phyloP scores from a whole-genome alignment of 2,797 vertebrate genomes.

The Acipenser transmontanus region DNA sequence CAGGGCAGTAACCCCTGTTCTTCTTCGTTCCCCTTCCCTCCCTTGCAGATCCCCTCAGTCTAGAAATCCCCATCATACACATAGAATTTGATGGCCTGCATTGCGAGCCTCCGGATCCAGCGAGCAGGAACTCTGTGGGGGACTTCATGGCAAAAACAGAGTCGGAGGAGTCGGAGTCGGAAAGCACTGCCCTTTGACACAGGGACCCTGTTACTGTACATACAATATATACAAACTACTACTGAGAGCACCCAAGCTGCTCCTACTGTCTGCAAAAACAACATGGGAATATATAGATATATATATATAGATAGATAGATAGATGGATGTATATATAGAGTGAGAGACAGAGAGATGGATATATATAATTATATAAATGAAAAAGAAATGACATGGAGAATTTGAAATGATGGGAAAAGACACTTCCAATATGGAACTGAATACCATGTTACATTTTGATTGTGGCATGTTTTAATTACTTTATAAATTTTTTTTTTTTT shows the following conservation, averaged over 20 bases:
- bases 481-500: conserved; percentile 41
- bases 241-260: conserved; percentile 39
- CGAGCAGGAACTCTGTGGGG: conserved; percentile 70
- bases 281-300: too few species aligned
- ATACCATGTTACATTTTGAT: conserved; percentile 1
- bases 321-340: too few species aligned
- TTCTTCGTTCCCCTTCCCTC: conserved; percentile 41
- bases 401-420: neutral
- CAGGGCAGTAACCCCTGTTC: neutral
- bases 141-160: conserved; percentile 60
- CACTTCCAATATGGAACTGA: neutral
- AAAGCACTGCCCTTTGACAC: conserved; percentile 93
- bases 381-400: neutral
- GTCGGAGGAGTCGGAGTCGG: conserved; percentile 77
- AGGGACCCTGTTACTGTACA: conserved; percentile 48
- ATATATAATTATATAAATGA: too few species aligned
- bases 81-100: conserved; percentile 80
- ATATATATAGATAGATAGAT: conserved; percentile 1
- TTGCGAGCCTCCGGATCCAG: conserved; percentile 75
- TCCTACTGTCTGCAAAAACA: conserved; percentile 45
- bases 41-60: conserved; percentile 84
- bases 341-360: too few species aligned
- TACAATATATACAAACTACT: conserved; percentile 23
- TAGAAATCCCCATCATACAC: conserved; percentile 90
- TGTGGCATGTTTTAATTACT: conserved; percentile 19